These are phyloP conservation scores for Trissonchulus sp. DNA, from an alignment of 2,888 invertebrate species.

Conservation along the genomic window DNA sequence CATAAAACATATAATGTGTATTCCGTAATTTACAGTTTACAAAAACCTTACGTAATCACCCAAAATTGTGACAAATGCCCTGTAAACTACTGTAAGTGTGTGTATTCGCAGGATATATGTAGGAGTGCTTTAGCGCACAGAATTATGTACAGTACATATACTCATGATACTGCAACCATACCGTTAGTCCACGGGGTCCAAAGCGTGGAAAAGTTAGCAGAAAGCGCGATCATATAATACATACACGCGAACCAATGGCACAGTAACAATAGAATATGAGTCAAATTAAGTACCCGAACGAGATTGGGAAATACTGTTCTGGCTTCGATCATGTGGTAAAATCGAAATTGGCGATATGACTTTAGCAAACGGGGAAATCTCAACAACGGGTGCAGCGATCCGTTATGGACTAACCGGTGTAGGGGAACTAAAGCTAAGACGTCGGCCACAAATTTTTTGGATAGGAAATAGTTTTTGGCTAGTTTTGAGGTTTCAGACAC, in stretches of 20 bases:
- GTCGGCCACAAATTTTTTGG: conserved; percentile 76
- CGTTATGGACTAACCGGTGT: conserved; percentile 75
- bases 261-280: conserved; percentile 84
- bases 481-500: conserved; percentile 83
- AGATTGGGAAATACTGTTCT: conserved; percentile 90
- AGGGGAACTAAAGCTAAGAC: conserved; percentile 74
- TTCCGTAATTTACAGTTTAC: too few relatives aligned
- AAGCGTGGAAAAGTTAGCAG: conserved; percentile 42
- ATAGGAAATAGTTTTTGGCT: conserved; percentile 77
- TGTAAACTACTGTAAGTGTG: too few relatives aligned
- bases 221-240: conserved; percentile 83
- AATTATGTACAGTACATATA: too few relatives aligned
- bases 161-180: too few relatives aligned
- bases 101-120: too few relatives aligned
- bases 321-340: conserved; percentile 93
- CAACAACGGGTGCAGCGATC: conserved; percentile 75
- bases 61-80: too few relatives aligned
- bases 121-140: too few relatives aligned
- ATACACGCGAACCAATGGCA: conserved; percentile 98
- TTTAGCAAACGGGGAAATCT: conserved; percentile 58
- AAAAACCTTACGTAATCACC: too few relatives aligned
- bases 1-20: too few relatives aligned
- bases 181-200: conserved; percentile 56
- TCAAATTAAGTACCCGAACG: conserved; percentile 87
- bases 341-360: conserved; percentile 55